Base-by-base conservation (phyloP, 2,888 invertebrate species). In the Podabrus alpinus region DNA sequence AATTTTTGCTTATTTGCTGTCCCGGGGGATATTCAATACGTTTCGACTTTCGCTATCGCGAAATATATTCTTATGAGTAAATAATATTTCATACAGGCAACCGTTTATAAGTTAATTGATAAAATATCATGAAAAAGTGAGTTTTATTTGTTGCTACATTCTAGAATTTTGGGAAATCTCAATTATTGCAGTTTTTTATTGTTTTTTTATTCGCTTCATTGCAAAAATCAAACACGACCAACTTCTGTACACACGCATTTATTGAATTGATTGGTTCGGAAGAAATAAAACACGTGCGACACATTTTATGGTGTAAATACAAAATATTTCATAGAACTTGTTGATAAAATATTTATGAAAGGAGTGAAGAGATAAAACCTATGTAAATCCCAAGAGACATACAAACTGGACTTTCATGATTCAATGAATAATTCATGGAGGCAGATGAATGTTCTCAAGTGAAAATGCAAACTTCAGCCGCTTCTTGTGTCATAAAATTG, bases 341-440 rank as follows among this genome's bases (percentile, higher is more conserved):
- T n/a, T n/a, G 45, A 45, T 45, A 45, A 45, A 45, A 45, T 45
- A 45, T 45, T 45, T 45, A 45, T 45, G n/a, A 45, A 45, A 66
- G 15, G 15, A 59, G 71, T 66, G 66, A 17, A 64, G 24, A n/a
- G 59, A 66, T 13, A 70, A 68, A 68, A 62, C 68, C 61, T 68
- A 72, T 72, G 72, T 67, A 72, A 72, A 72, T 72, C 72, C 68
- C 21, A 62, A 61, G 61, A 60, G 67, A 68, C 29, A 68, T 62
- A 66, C 62, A 29, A 29, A 72, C 68, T 62, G 68, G 72, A 72
- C 68, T 29, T 29, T 29, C 25, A 61, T 24, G 60, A 61, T 61
- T 29, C 68, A 68, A 68, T 72, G 72, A 72, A 72, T 72, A 68
- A 72, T 72, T 68, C 62, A 72, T 68, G 21, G 68, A 72, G 61